A percentile compares a stretch with the other conserved stretches of the same genome.
phyloP scores from a whole-genome alignment of 2,113 vertebrate species.

The Erythrolamprus reginae region DNA sequence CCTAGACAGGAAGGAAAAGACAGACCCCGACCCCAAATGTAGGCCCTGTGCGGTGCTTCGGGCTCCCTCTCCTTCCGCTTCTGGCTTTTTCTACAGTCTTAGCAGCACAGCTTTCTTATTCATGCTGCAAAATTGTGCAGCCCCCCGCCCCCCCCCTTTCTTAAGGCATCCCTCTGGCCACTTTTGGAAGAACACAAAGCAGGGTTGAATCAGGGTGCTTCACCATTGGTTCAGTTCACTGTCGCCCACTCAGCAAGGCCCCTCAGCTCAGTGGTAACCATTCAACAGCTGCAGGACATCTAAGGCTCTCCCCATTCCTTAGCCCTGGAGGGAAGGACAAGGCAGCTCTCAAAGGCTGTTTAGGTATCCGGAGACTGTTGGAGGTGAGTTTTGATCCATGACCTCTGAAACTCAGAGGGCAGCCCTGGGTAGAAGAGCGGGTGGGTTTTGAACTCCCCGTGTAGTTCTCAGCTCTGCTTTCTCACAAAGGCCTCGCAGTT shows the following conservation, averaged over 20 bases:
- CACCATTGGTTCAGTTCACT: no score
- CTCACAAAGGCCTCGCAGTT: conserved; percentile 44
- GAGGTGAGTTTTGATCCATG: background rate
- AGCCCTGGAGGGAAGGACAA: no score
- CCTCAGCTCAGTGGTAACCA: background rate
- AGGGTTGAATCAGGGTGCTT: background rate
- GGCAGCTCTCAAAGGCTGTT: background rate
- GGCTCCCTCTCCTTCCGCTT: background rate
- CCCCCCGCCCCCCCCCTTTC: no score
- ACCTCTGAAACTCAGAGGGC: background rate
- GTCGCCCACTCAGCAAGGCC: background rate
- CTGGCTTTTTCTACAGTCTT: background rate
- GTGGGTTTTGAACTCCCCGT: conserved; percentile 40
- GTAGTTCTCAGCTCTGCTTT: background rate
- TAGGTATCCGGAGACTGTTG: background rate
- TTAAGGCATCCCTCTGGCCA: background rate
- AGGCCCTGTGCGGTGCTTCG: background rate
- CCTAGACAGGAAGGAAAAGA: background rate
- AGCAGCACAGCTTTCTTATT: background rate
- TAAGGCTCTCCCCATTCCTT: background rate
- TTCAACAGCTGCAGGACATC: background rate
- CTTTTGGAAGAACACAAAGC: background rate
- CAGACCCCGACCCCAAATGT: no score
- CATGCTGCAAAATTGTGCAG: background rate
- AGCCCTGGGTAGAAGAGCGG: conserved; percentile 31